These are phyloP conservation scores for Nesospiza acunhae DNA, from an alignment of 2,113 vertebrate genomes.

Conservation along the genomic window DNA sequence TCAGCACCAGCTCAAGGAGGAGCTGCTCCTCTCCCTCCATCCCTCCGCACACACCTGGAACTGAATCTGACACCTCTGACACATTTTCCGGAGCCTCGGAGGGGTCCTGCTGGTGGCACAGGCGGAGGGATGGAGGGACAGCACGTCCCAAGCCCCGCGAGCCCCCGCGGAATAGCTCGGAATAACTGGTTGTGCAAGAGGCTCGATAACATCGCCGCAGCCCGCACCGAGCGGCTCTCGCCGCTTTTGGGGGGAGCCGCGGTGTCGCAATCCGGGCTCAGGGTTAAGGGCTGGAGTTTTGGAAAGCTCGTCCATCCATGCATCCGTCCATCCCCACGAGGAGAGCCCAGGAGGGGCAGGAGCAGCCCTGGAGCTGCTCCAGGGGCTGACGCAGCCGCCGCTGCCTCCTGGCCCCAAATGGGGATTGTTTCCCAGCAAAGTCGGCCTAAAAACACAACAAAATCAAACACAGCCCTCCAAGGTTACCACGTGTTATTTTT, in stretches of 20 bases:
- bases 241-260: background rate
- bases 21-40: background rate
- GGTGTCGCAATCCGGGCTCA: conserved; percentile 48
- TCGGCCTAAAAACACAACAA: background rate
- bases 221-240: background rate
- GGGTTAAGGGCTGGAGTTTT: conserved; percentile 13
- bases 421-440: conserved; percentile 45
- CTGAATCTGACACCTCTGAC: rapidly evolving
- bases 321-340: background rate
- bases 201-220: background rate
- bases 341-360: background rate
- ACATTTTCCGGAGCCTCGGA: rapidly evolving
- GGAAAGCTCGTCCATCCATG: conserved; percentile 16
- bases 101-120: background rate
- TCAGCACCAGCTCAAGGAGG: rapidly evolving
- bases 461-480: background rate
- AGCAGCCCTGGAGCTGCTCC: background rate
- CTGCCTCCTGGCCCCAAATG: background rate
- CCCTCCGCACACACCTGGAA: background rate
- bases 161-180: background rate
- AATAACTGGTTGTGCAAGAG: background rate
- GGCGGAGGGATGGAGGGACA: background rate
- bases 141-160: background rate
- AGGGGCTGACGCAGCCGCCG: background rate
- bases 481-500: background rate